Evolutionary conservation across 2,113 vertebrate species (phyloP).

Genomic region (Anas platyrhynchos): DNA sequence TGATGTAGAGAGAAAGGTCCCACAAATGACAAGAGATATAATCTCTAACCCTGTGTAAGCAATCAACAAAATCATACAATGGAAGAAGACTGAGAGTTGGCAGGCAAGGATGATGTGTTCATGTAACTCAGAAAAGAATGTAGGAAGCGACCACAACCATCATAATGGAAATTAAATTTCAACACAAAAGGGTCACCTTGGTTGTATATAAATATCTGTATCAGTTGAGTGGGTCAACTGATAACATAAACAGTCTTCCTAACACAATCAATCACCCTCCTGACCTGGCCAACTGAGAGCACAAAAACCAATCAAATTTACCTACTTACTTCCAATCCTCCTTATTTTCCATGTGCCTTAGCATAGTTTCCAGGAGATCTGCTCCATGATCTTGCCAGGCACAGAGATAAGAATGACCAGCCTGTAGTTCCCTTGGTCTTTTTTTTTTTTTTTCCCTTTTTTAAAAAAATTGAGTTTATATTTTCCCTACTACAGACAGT

Average conservation of each 20-base stretch:
- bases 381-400: too few species aligned
- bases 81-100: background rate
- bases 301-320: background rate
- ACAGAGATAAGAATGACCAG: too few species aligned
- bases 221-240: background rate
- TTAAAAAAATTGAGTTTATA: too few species aligned
- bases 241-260: background rate
- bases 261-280: background rate
- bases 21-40: background rate
- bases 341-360: too few species aligned
- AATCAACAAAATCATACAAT: background rate
- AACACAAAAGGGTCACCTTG: background rate
- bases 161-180: background rate
- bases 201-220: rapidly evolving
- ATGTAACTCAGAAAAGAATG: background rate
- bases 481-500: too few species aligned
- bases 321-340: too few species aligned
- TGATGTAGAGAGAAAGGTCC: background rate
- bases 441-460: too few species aligned
- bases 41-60: background rate
- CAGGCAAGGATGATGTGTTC: background rate
- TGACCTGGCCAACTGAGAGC: rapidly evolving
- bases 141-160: background rate
- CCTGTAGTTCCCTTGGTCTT: too few species aligned
- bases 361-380: too few species aligned